A percentile compares a stretch with the other conserved stretches of the same genome.
Conservation (phyloP, 64 coral and sea anemone genomes). For the Hydrozoanthus tunicans region DNA sequence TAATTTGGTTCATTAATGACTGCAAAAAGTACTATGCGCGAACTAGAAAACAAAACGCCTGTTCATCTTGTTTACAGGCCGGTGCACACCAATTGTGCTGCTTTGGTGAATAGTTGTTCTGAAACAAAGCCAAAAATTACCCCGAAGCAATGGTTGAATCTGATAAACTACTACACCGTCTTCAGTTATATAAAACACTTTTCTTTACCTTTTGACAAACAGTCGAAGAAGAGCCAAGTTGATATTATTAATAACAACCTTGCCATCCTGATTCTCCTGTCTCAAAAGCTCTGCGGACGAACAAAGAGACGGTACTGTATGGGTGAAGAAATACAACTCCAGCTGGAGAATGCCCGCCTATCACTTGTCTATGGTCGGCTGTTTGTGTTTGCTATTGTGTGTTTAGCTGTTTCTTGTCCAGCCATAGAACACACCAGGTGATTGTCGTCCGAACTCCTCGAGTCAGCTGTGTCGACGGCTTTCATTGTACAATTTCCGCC, state of each 20-base stretch:
- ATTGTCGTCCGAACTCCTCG: not conserved
- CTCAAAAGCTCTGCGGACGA: not conserved
- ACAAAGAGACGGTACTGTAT: not conserved
- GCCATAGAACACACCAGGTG: not conserved
- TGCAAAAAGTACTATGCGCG: too few relatives aligned
- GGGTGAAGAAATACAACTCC: not conserved
- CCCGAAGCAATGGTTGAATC: not conserved
- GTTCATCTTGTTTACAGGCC: too few relatives aligned
- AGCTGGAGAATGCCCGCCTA: not conserved
- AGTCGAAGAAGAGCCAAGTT: not conserved
- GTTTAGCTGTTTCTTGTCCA: conserved; percentile 31
- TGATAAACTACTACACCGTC: not conserved
- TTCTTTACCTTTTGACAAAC: not conserved
- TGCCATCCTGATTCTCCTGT: not conserved
- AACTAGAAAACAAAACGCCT: too few relatives aligned
- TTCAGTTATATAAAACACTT: not conserved
- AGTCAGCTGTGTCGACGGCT: conserved; percentile 8
- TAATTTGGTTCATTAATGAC: too few relatives aligned
- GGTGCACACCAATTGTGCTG: too few relatives aligned
- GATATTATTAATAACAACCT: not conserved
- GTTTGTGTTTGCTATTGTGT: not conserved
- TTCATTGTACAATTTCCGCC: not conserved
- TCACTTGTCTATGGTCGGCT: not conserved
- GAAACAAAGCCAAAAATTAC: too few relatives aligned
- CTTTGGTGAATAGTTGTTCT: too few relatives aligned